Evolutionary conservation across 2,113 vertebrate species (phyloP).

Genomic region (Corydoras sp.): DNA sequence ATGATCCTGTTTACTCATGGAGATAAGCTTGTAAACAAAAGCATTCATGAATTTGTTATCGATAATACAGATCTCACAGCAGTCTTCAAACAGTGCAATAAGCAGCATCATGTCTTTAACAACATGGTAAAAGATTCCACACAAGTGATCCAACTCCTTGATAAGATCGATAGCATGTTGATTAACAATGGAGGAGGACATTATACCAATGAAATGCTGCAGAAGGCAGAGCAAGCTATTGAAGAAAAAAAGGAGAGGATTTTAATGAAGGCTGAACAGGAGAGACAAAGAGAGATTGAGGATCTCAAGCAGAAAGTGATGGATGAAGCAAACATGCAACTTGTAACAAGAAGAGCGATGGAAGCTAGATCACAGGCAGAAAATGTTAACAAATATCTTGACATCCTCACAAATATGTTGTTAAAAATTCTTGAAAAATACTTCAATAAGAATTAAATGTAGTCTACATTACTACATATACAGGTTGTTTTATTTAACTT

Average conservation of each 20-base stretch:
- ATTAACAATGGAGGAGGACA: conserved; percentile 15
- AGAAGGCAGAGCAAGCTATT: conserved; percentile 15
- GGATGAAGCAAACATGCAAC: no score
- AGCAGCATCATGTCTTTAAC: conserved; percentile 22
- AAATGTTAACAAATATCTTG: no score
- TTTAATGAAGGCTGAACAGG: no score
- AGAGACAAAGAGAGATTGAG: no score
- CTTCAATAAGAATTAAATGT: no score
- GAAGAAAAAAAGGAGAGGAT: conserved; percentile 24
- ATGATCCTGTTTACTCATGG: conserved; percentile 41
- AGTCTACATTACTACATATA: no score
- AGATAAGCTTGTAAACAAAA: conserved; percentile 16
- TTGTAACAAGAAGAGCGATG: no score
- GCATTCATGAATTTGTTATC: conserved; percentile 25
- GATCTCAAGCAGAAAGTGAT: no score
- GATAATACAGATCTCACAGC: neutral
- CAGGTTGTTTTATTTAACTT: no score
- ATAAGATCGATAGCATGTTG: conserved; percentile 16
- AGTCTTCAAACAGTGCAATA: conserved; percentile 6
- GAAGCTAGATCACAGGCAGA: no score
- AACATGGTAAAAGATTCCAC: neutral
- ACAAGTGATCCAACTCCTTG: conserved; percentile 27
- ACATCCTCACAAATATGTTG: no score
- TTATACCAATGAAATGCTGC: conserved; percentile 29
- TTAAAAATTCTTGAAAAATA: no score